A percentile compares a stretch with the other conserved stretches of the same genome.
Conservation (phyloP, 2,888 invertebrate species). For the Cataglyphis albicans region DNA sequence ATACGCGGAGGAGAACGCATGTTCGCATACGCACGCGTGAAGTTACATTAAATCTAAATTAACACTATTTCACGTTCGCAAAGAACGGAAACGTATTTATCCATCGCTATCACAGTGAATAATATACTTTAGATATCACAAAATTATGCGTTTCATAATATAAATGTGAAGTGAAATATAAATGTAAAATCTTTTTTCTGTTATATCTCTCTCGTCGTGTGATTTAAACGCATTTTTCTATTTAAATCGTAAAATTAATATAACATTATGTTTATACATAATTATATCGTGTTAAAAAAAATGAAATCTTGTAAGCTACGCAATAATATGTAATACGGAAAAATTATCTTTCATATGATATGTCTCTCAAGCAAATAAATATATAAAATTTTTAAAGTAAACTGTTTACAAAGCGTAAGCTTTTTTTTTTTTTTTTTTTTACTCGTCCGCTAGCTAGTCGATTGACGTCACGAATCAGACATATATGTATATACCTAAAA, state of each 20-base stretch:
- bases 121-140: slow-evolving; percentile 5
- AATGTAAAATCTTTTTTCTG: not conserved
- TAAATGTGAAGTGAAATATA: not conserved
- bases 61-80: slow-evolving; percentile 32
- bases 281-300: not conserved
- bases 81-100: not conserved
- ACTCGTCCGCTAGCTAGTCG: not conserved
- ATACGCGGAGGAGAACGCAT: not conserved
- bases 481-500: slow-evolving; percentile 28
- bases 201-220: not conserved
- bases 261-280: not conserved
- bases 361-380: slow-evolving; percentile 3
- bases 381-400: slow-evolving; percentile 23
- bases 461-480: slow-evolving; percentile 40
- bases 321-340: not conserved
- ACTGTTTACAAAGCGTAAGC: not conserved
- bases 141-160: slow-evolving; percentile 19
- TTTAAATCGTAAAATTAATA: not conserved
- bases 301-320: not conserved
- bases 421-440: slow-evolving; percentile 16
- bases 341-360: slow-evolving; percentile 10
- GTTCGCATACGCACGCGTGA: not conserved
- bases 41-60: slow-evolving; percentile 27
- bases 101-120: slow-evolving; percentile 17
- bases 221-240: not conserved